Evolutionary conservation across 2,888 invertebrate genomes (phyloP), one percentile per base, ranked within the genome.

Genomic region (Osmoderma eremita): DNA sequence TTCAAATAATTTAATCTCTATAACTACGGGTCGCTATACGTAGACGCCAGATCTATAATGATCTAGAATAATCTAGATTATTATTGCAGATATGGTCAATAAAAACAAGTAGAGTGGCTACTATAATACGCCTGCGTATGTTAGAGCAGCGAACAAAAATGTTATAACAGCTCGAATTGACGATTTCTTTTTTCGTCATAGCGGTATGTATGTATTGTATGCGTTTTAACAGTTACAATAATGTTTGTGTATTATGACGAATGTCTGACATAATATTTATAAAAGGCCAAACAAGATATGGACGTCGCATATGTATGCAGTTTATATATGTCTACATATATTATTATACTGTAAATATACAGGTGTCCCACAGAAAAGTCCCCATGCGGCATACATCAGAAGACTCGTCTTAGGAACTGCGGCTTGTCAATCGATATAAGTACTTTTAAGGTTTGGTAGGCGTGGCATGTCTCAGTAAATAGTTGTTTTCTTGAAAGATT

Each of bases 81-180:
- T 30, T 42, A 42, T 42, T 15, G 17, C 42, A 42, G 42, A 42
- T 42, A 42, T 42, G 42, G 42, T 15, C n/a, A 42, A 42, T 42
- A 42, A 42, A 13, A 6, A 42, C 6, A 42, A 13, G 17, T 42
- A 42, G 6, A 1, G 42, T 13, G 12, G 5, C 3, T 24, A 30
- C 30, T 5, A 10, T 5, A 30, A 24, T 4, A 24, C 12, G 13
- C 41, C 41, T 12, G 12, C 3, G 13, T 5, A 41, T n/a, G n/a
- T n/a, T n/a, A n/a, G n/a, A n/a, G 12, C 2, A n/a, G 12, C 2
- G 41, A 13, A 41, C 2, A 24, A 24, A 24, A 24, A 24, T n/a
- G n/a, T n/a, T n/a, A 36, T 36, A 41, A 3, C 41, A 13, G 12
- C 41, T 41, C 12, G 41, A 41, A 42, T 15, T 5, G 5, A 42